Evolutionary conservation across 2,797 vertebrate species (phyloP).

Genomic region (Chanos chanos): DNA sequence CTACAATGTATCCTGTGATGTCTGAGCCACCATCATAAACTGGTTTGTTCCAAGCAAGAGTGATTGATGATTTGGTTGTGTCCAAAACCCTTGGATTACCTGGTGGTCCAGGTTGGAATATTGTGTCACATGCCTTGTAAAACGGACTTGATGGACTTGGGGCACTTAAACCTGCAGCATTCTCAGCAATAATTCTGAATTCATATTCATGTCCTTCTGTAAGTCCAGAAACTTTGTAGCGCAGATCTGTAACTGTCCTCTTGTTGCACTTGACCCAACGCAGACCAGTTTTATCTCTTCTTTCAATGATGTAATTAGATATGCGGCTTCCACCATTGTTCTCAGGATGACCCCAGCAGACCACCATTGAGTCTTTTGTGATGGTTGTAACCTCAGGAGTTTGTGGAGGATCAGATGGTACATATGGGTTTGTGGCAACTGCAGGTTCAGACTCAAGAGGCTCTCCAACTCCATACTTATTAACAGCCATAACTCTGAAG

Average conservation of each 20-base stretch:
- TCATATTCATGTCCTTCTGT: conserved; percentile 95
- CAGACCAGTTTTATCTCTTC: conserved; percentile 88
- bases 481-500: conserved; percentile 98
- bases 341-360: conserved; percentile 95
- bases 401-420: conserved; percentile 86
- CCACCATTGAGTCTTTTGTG: conserved; percentile 96
- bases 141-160: conserved; percentile 87
- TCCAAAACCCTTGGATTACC: conserved; percentile 94
- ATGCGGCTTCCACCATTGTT: conserved; percentile 94
- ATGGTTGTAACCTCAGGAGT: conserved; percentile 91
- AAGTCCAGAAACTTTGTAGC: conserved; percentile 91
- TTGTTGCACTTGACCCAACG: conserved; percentile 99
- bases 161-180: conserved; percentile 91
- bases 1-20: conserved; percentile 96
- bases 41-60: conserved; percentile 96
- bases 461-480: conserved; percentile 96
- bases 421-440: conserved; percentile 89
- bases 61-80: conserved; percentile 92
- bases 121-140: conserved; percentile 93
- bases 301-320: conserved; percentile 91
- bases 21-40: conserved; percentile 98
- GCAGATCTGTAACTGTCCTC: conserved; percentile 86
- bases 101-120: conserved; percentile 96
- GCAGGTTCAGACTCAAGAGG: conserved; percentile 87
- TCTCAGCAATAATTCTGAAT: conserved; percentile 93